Base-by-base conservation (phyloP, 2,797 vertebrate genomes). In the Rhincodon typus region DNA sequence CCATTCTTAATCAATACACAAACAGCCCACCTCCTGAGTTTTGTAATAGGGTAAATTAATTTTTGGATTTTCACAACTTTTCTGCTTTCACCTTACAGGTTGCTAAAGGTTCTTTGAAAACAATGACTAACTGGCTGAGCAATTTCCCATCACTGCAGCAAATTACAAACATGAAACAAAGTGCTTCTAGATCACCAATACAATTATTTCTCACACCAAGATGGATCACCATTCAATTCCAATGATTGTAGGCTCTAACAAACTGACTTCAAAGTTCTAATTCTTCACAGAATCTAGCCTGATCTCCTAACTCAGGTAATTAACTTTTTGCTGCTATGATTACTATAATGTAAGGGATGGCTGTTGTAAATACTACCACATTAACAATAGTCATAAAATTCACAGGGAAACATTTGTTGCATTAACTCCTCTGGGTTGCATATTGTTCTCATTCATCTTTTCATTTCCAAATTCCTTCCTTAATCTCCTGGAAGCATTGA, bases 211-310 rank as follows among this genome's bases (percentile, higher is more conserved):
- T 77, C 70, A n/a, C 70, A 94, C 42, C 57, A 74, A 74, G 46
- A 72, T 15, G 53, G 70, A 95, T 95, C 70, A 74, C 42, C 94
- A 57, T 95, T 95, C 70, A 95, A 72, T 74, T 95, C 94, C 74
- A 46, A 74, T 94, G 67, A 94, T 70, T 95, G 94, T 34, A 77
- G 94, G 94, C 94, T 34, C 94, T 34, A 74, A 72, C 94, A 95
- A 53, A 57, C 62, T 91, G 13, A 13, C 88, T n/a, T 91, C 88
- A 62, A 91, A 62, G 53, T 91, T 27, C 88, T 91, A 91, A 91
- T 91, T 66, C 88, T 91, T 91, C 50, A 57, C 57, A 66, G 94
- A 94, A 46, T 53, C 19, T 19, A 95, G 34, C 50, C 46, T 53
- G 70, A 15, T 95, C 94, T 94, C 66, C 62, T 53, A 77, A 53